Base-by-base conservation (phyloP, 2,113 vertebrate genomes). In the Machaerirhynchus nigripectus region DNA sequence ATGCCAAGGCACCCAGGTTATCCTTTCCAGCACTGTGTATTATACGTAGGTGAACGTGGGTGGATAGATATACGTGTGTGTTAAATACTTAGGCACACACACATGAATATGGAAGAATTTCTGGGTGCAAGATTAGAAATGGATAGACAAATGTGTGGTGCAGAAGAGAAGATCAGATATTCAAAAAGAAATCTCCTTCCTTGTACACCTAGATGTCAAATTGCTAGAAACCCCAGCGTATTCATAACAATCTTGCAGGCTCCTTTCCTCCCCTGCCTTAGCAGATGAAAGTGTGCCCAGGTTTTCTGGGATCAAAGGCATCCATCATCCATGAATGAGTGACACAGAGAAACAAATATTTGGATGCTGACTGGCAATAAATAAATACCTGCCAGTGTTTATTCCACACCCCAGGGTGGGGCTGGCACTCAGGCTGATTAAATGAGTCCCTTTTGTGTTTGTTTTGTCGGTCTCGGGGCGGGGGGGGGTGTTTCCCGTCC, bases 321-420 rank as follows among this genome's bases (percentile, higher is more conserved):
- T 26, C 64, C 64, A 49, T 63, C 79, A 73, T 55, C 79, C 5
- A 1, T 16, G 18, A 42, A 47, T 49, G 77, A 79, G 76, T 13
- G 87, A 95, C 87, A 95, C 44, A 55, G 50, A 28, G 93, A 88
- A 85, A 93, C 74, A 96, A 95, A 91, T 95, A 93, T n/a, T 79
- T 96, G 71, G 90, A 94, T 93, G 94, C 71, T 88, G 95, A 93
- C 87, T 96, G 75, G 76, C 2, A 2, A 64, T 75, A 95, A 95
- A 95, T 92, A 95, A 96, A 95, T 93, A 84, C 59, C n/a, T 95
- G 52, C 22, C 83, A 3, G 76, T 90, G 88, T 94, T 96, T 96
- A 90, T 68, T 64, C 88, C 96, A 93, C 95, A 95, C 96, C 93
- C 90, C 83, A 95, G 91, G 96, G 96, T 93, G 95, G 90, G 93